Evolutionary conservation across 2,797 vertebrate species (phyloP).

Genomic region (Eidolon dupreanum): DNA sequence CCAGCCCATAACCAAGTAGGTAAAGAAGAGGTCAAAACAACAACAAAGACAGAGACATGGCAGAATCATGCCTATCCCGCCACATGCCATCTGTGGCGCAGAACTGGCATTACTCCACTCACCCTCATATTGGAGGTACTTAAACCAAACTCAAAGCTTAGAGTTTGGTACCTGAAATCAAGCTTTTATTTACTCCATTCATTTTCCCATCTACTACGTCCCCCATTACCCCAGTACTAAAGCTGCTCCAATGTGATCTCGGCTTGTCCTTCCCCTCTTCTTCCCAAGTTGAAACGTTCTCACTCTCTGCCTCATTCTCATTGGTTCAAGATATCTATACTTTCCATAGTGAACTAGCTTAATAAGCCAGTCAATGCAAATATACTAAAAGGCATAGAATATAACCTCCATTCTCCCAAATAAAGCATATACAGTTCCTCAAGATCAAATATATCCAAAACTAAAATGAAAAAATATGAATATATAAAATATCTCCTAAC

Average conservation of each 20-base stretch:
- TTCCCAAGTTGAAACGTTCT: neutral
- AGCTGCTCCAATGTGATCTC: neutral
- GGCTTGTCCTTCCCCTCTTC: neutral
- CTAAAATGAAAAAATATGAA: conserved; percentile 58
- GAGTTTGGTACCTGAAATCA: neutral
- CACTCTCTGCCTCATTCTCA: neutral
- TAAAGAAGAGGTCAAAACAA: conserved; percentile 1
- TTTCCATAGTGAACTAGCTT: neutral
- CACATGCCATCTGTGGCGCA: neutral
- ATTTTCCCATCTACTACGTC: neutral
- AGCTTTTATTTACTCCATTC: neutral
- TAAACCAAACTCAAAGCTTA: neutral
- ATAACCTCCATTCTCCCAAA: conserved; percentile 40
- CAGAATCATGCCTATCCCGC: neutral
- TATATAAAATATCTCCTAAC: conserved; percentile 10
- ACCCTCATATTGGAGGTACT: neutral
- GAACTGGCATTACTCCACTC: neutral
- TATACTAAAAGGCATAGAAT: conserved; percentile 5
- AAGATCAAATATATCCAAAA: conserved; percentile 58
- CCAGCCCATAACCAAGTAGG: neutral
- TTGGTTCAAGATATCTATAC: neutral
- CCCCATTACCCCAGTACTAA: neutral
- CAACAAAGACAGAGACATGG: neutral
- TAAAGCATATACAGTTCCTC: conserved; percentile 49
- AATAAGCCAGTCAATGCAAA: neutral